Base-by-base conservation (phyloP, 1,140 invertebrate species). In the Schlechtendalia chinensis region DNA sequence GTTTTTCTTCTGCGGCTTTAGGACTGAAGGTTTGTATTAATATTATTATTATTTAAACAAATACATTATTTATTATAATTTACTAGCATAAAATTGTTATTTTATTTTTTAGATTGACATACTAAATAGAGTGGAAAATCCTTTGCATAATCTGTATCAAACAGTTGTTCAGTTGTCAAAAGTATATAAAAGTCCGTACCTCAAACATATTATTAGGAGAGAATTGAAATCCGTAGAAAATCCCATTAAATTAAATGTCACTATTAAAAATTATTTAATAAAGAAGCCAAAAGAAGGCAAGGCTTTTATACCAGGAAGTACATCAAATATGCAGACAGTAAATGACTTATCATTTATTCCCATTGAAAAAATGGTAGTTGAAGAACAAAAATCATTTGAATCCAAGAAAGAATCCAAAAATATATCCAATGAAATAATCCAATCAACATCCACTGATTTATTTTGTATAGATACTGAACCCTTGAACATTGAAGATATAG, bases 401-500 rank as follows among this genome's bases (percentile, higher is more conserved):
- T 39, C 1, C 12, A 6, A 50, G 17, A 58, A 79, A 59, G 2
- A 74, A 45, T n/a, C 58, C 22, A 39, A 58, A 58, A 29, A 75
- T 16, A 22, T 79, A 27, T n/a, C 74, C 17, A 45, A 45, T n/a
- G n/a, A n/a, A n/a, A n/a, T n/a, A n/a, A n/a, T n/a, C n/a, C 32
- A 39, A 39, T 8, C 32, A 39, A 58, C 0, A 53, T n/a, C 74
- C 53, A 79, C 32, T 19, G 24, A 79, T 50, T 63, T 79, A 50
- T 61, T 79, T 50, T 47, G 75, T 50, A 61, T 79, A 19, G 75
- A 79, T 12, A 79, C 75, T 19, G 61, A 45, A 27, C 58, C 75
- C 19, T 11, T 11, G 19, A 0, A 0, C 4, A 75, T 59, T 75
- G 75, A 63, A 6, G 75, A 79, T 50, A 61, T 24, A n/a, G 75